Evolutionary conservation across 1,140 invertebrate species (phyloP).

Genomic region (Aphaenogaster floridana): DNA sequence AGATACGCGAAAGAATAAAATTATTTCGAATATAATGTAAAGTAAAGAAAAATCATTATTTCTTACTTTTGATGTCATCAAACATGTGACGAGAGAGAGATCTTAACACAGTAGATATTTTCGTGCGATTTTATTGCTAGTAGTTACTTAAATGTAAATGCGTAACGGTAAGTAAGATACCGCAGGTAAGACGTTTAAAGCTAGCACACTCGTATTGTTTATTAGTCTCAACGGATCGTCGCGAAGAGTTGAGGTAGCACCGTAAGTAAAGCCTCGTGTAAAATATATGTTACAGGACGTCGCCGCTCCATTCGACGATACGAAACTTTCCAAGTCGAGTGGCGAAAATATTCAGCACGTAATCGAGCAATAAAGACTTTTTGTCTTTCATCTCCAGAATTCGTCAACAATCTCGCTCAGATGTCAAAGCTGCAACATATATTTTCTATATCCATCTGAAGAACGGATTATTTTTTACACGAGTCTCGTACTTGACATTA

Average conservation of each 20-base stretch:
- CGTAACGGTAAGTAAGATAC: constrained; percentile 54
- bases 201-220: neutral
- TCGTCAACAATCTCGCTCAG: neutral
- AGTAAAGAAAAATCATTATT: neutral
- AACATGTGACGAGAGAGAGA: neutral
- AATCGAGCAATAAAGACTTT: constrained; percentile 26
- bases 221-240: neutral
- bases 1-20: neutral
- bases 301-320: neutral
- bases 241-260: neutral
- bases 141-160: neutral
- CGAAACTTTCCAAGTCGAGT: neutral
- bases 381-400: neutral
- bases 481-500: neutral
- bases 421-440: neutral
- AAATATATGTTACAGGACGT: constrained; percentile 37
- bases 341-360: constrained; percentile 11
- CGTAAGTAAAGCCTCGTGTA: constrained; percentile 20
- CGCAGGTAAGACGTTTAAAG: constrained; percentile 29
- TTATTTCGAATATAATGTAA: neutral
- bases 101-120: neutral
- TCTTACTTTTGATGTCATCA: neutral
- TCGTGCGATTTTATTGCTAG: neutral
- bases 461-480: neutral
- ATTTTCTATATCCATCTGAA: neutral